These are phyloP conservation scores for Ailuropoda melanoleuca DNA, from an alignment of 2,113 vertebrate genomes.

Conservation along the genomic window DNA sequence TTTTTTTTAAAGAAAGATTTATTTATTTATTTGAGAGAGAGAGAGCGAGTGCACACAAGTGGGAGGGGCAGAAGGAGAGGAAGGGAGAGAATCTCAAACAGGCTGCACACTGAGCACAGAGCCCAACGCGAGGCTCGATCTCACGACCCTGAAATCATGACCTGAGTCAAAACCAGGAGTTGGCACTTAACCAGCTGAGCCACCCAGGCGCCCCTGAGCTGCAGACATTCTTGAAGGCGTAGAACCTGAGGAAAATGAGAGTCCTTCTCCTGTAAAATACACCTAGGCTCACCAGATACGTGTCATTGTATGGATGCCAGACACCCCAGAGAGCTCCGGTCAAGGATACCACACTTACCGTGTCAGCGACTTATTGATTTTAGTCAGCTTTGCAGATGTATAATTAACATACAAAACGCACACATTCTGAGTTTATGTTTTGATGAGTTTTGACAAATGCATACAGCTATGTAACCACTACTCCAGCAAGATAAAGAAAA, in stretches of 20 bases:
- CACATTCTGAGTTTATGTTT: background rate
- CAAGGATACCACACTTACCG: background rate
- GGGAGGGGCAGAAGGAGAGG: background rate
- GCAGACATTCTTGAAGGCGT: background rate
- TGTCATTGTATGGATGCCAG: background rate
- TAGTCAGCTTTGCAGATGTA: background rate
- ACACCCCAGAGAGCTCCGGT: background rate
- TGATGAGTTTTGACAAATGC: conserved; percentile 43
- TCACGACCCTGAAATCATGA: background rate
- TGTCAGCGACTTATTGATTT: background rate
- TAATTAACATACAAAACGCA: background rate
- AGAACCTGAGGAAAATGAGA: background rate
- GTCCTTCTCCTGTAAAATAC: background rate
- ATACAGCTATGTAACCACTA: background rate
- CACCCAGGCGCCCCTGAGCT: background rate
- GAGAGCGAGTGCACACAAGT: background rate
- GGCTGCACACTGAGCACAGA: background rate
- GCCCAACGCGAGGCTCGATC: background rate
- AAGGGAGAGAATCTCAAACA: background rate
- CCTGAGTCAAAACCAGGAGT: background rate
- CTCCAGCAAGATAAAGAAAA: background rate
- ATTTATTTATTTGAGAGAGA: background rate
- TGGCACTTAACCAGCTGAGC: background rate
- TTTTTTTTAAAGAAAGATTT: background rate
- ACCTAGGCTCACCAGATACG: background rate